Evolutionary conservation across 1,140 invertebrate species (phyloP), one percentile per base, ranked within the genome.

Genomic region (Dendrolimus kikuchii): DNA sequence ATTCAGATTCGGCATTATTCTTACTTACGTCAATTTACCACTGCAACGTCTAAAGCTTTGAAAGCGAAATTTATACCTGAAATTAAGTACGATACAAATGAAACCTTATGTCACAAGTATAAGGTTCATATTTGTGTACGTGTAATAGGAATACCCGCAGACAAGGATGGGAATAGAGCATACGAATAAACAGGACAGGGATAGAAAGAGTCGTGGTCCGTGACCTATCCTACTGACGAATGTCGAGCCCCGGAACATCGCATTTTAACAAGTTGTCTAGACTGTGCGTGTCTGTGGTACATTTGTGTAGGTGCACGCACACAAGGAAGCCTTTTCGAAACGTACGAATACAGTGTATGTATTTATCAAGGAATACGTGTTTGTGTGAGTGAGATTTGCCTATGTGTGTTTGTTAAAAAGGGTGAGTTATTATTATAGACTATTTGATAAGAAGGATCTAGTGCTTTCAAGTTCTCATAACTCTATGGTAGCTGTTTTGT

Each of bases 141-240:
- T n/a, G n/a, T 7, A 42, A 3, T 5, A 38, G 6, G 49, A 57
- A 56, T 53, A 58, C 59, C 41, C 65, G 49, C 38, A 50, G 66
- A 75, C 49, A 51, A 64, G 64, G 75, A 81, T 47, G 52, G 47
- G 7, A 49, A 53, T 62, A 23, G 23, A 23, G 23, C 23, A 23
- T 2, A 62, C 56, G 53, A n/a, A 74, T 61, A 45, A 56, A 77
- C 44, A 42, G 8, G 42, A 79, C 54, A 48, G 60, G 60, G 76
- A 74, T 51, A 59, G 58, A 48, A 49, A 59, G 66, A 59, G 53
- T 64, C 57, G 68, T 80, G 70, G 80, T 83, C 80, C 81, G 82
- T 84, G 82, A 86, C 82, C 82, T 86, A 86, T 83, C 82, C 82
- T 82, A 86, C 80, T 82, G 71, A 81, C 76, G 82, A 86, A 86